Base-by-base conservation (phyloP, 2,797 vertebrate genomes). In the Uromys caudimaculatus region DNA sequence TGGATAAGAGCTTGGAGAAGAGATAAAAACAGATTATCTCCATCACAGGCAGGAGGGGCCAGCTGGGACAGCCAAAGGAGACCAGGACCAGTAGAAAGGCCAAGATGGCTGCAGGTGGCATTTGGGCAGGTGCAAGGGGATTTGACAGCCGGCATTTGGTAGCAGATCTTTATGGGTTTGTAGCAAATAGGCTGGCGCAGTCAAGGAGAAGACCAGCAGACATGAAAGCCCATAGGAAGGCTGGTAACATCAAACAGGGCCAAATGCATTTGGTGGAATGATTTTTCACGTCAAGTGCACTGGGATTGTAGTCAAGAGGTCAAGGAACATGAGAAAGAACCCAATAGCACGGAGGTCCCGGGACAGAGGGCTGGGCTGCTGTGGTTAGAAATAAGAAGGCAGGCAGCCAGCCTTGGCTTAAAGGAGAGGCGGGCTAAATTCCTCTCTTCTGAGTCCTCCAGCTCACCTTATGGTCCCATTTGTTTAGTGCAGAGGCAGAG, bases 391-490 rank as follows among this genome's bases (percentile, higher is more conserved):
- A 54, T 16, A 67, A 95, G 50, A 21, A 73, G 4, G 71, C 41
- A 41, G 60, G 17, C 1, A 27, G 56, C 13, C 75, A 29, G 56
- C 27, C 17, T 29, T 24, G 60, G 35, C 47, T 90, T 35, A 38
- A 11, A 58, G 13, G 19, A 73, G 52, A 81, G 21, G 14, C 12
- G 47, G 29, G 41, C 27, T 6, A 38, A 56, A 13, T 29, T 3
- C 8, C 4, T 9, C 13, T 54, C n/a, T 60, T 54, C 24, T 84
- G 84, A 52, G 6, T 29, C 38, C 52, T 62, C 13, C 38, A 56
- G 10, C 3, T 0, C 35, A 35, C 1, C 24, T 4, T 3, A 1
- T 14, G 0, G 0, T 29, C 71, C 6, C 9, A 64, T 50, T 35
- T 17, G 38, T 67, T 77, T 23, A 32, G 47, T 4, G 7, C 10